Base-by-base conservation (phyloP, 2,888 invertebrate genomes). In the Oscheius sp. region DNA sequence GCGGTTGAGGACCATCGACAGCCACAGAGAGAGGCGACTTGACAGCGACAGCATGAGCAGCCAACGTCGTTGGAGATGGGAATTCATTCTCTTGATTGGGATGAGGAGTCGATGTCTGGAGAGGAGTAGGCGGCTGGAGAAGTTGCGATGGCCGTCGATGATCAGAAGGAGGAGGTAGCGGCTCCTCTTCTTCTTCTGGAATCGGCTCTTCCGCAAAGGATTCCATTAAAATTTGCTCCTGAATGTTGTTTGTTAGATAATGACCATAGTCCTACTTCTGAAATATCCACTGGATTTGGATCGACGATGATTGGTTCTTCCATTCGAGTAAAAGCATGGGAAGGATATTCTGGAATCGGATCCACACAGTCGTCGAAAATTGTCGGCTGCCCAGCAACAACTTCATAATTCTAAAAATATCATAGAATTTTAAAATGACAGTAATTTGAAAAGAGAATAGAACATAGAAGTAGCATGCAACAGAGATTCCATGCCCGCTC, bases 351-450 rank as follows among this genome's bases (percentile, higher is more conserved):
- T 1, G 63, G 72, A n/a, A 63, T 63, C n/a, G 49, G 63, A n/a
- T 72, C 72, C 12, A 53, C 72, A 25, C 45, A 53, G 29, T 72
- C 72, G 27, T 72, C 64, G 45, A 72, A 72, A 41, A 72, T 72
- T 16, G 53, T 58, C 6, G 23, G 6, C 58, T 53, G 63, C n/a
- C 18, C 61, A 9, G 29, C 49, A 7, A 41, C 55, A 2, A 13
- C 6, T 29, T 41, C 43, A 1, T 41, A 12, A 43, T 41, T 18
- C 61, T 45, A 18, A 6, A 55, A 41, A 61, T n/a, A n/a, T n/a
- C n/a, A 45, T 1, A 16, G 21, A 29, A 43, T 43, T 7, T 25
- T 55, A 21, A 23, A 6, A 23, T 18, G 9, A 55, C 13, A 21
- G 25, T 49, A 21, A 18, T 21, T 18, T 49, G 21, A 13, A 49